These are phyloP conservation scores for Bettongia penicillata DNA, from an alignment of 2,113 vertebrate species.

Conservation along the genomic window DNA sequence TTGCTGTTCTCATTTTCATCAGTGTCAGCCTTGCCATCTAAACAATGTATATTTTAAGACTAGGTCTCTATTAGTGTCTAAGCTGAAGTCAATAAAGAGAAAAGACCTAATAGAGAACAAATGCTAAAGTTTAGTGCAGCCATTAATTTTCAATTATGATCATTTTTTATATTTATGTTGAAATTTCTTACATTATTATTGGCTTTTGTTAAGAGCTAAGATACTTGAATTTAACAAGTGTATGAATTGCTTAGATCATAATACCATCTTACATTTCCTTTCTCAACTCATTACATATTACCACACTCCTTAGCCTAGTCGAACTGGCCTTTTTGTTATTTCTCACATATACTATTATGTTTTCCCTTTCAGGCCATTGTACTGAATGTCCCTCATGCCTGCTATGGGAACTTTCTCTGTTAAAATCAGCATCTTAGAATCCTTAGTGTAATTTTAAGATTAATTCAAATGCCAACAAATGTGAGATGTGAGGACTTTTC, in stretches of 20 bases:
- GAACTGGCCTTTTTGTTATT: neutral
- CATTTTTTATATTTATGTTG: neutral
- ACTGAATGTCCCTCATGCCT: neutral
- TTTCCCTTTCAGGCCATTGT: neutral
- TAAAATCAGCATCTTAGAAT: neutral
- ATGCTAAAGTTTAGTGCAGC: neutral
- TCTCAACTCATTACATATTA: neutral
- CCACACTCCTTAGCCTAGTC: neutral
- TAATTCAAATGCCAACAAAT: neutral
- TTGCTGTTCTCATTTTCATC: neutral
- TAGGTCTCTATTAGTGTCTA: neutral
- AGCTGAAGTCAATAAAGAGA: neutral
- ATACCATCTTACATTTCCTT: neutral
- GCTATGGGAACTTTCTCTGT: neutral
- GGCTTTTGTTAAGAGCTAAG: neutral
- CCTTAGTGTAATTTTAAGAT: neutral
- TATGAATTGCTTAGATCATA: neutral
- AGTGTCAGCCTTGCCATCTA: neutral
- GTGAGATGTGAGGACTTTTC: too few relatives aligned
- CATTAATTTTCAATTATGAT: neutral
- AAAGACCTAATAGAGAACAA: neutral
- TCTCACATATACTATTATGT: neutral
- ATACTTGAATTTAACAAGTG: neutral
- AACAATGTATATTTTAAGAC: neutral
- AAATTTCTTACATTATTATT: neutral